These are phyloP conservation scores for Lutra lutra DNA, from an alignment of 2,797 vertebrate genomes.

Conservation along the genomic window DNA sequence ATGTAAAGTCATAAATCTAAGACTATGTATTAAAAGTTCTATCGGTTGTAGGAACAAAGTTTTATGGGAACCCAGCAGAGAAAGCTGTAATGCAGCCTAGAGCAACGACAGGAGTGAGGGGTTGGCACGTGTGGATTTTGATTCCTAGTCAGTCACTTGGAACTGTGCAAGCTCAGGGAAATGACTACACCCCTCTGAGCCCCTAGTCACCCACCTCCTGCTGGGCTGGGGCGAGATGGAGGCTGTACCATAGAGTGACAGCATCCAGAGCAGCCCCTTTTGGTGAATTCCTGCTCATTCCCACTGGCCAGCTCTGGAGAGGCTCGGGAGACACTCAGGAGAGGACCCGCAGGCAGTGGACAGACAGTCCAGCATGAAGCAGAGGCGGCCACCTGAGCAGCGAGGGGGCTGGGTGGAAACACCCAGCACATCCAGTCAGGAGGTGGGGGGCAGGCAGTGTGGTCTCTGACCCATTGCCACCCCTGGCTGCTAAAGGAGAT, in stretches of 20 bases:
- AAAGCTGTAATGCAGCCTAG: neutral
- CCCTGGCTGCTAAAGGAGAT: neutral
- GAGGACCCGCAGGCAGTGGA: rapidly evolving
- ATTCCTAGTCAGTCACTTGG: neutral
- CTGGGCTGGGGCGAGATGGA: neutral
- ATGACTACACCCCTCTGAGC: neutral
- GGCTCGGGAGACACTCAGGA: neutral
- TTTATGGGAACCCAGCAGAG: neutral
- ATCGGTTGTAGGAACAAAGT: neutral
- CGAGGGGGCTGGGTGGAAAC: rapidly evolving
- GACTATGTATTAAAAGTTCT: neutral
- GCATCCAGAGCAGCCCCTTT: neutral
- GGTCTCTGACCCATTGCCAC: rapidly evolving
- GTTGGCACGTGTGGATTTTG: neutral
- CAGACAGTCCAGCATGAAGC: rapidly evolving
- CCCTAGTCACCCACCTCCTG: too few species aligned
- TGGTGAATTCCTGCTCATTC: neutral
- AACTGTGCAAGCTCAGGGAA: neutral
- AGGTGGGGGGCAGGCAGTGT: neutral
- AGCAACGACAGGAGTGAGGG: neutral
- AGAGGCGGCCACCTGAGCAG: neutral
- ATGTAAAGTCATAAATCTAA: neutral
- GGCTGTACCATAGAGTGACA: rapidly evolving
- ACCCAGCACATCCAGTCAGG: rapidly evolving
- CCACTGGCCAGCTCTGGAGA: neutral